Evolutionary conservation across 35 echinoderm and acorn worm species (phyloP), one percentile per base, ranked within the genome.

Genomic region (Chiridota heheva): DNA sequence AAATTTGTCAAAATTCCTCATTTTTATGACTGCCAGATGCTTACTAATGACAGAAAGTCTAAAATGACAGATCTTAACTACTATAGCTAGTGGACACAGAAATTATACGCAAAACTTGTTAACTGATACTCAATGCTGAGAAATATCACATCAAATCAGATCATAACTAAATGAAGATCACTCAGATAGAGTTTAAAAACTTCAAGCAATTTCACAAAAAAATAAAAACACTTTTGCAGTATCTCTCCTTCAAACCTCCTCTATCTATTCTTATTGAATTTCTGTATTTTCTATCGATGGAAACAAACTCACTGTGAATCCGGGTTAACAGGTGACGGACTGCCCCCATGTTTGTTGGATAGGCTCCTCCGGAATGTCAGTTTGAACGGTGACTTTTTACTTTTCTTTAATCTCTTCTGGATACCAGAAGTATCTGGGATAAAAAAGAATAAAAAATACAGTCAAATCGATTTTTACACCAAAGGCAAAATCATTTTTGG

Each of bases 351-450:
- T 45, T 90, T 90, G 46, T 36, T 68, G 28, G 91, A 87, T 31
- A 87, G 73, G 44, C 92, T 86, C 51, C 87, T 86, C 57, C 89
- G 81, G 76, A 96, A 96, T 20, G 73, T 80, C 26, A 96, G 67
- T 55, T 96, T 96, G 77, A 96, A 86, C 3, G 76, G 92, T 40
- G 92, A 90, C 51, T 96, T 96, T 34, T 81, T 70, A 16, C 63
- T 82, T 63, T 81, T 88, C 55, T 83, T 96, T 64, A 96, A 56
- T 46, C 76, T 64, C 49, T 82, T 89, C 60, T 87, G 90, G 56
- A 93, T 82, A 44, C 64, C 87, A 36, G 82, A 58, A 17, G 73
- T 86, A 51, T 91, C 89, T 92, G 63, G 0, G 61, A 37, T 7
- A 8, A 40, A 73, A 63, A 72, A 47, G 75, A 13, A 82, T n/a